These are phyloP conservation scores for Meda fulgida DNA, from an alignment of 2,797 vertebrate species.

Conservation along the genomic window DNA sequence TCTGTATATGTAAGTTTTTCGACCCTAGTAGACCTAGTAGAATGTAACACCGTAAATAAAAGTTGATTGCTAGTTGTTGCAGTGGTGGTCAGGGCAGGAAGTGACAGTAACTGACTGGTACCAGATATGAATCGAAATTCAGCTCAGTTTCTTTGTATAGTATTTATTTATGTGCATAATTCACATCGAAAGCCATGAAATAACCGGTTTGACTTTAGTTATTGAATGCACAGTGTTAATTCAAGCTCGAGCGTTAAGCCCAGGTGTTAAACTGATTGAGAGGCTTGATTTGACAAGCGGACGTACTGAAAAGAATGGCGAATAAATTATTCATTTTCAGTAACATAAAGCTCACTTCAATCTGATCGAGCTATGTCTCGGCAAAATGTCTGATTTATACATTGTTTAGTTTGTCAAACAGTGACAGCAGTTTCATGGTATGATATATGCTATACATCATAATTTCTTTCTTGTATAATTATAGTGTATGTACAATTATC, in stretches of 20 bases:
- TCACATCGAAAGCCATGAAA: neutral
- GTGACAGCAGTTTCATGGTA: neutral
- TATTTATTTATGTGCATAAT: neutral
- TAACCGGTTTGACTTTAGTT: neutral
- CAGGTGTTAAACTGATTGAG: constrained; percentile 9
- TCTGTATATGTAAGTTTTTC: constrained; percentile 93
- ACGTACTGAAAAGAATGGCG: no score
- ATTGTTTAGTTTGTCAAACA: neutral
- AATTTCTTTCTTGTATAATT: neutral
- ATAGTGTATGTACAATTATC: neutral
- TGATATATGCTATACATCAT: no score
- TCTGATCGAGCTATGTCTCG: neutral
- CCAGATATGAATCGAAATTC: constrained; percentile 8
- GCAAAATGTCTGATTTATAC: neutral
- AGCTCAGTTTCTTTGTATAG: neutral
- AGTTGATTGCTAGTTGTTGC: constrained; percentile 43
- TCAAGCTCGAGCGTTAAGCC: neutral
- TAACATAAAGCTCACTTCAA: neutral
- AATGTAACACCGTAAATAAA: constrained; percentile 1
- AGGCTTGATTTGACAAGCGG: neutral
- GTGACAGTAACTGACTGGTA: constrained; percentile 47
- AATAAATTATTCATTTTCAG: neutral
- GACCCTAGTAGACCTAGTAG: neutral
- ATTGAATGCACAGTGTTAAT: neutral
- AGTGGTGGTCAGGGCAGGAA: constrained; percentile 36